Evolutionary conservation across 1,140 invertebrate genomes (phyloP).

Genomic region (Plutomurus gul): DNA sequence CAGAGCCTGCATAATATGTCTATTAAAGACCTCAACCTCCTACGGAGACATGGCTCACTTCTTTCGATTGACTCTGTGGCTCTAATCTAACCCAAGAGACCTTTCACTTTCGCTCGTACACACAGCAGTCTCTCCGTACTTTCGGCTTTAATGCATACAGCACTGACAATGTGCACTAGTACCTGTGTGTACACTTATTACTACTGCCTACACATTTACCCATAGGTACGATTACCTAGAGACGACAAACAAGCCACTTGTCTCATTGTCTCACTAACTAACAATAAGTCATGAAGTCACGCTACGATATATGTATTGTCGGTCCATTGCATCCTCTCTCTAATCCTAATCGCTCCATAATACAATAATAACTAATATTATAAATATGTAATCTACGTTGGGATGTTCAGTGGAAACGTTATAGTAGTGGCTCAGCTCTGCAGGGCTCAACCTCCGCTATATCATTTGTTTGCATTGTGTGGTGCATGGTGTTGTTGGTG

Average conservation of each 20-base stretch:
- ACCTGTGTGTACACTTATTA: neutral
- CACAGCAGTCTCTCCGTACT: neutral
- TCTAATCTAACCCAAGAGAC: neutral
- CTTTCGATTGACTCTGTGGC: conserved; percentile 23
- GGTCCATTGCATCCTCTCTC: conserved; percentile 13
- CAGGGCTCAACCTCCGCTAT: too few relatives aligned
- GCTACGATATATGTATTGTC: too few relatives aligned
- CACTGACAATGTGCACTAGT: neutral
- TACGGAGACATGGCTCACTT: conserved; percentile 25
- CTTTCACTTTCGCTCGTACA: conserved; percentile 1
- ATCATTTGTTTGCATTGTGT: too few relatives aligned
- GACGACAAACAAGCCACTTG: conserved; percentile 8
- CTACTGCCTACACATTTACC: neutral
- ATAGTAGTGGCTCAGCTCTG: too few relatives aligned
- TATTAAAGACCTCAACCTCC: conserved; percentile 21
- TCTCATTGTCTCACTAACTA: neutral
- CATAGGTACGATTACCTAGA: neutral
- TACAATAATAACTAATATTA: neutral
- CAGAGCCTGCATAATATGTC: neutral
- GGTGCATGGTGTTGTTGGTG: too few relatives aligned
- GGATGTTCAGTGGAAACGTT: too few relatives aligned
- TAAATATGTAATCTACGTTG: conserved; percentile 7
- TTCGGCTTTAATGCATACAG: neutral
- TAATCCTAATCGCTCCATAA: neutral
- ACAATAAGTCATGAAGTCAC: neutral